phyloP scores from a whole-genome alignment of 2,113 vertebrate species.

The Diphyllodes magnificus region DNA sequence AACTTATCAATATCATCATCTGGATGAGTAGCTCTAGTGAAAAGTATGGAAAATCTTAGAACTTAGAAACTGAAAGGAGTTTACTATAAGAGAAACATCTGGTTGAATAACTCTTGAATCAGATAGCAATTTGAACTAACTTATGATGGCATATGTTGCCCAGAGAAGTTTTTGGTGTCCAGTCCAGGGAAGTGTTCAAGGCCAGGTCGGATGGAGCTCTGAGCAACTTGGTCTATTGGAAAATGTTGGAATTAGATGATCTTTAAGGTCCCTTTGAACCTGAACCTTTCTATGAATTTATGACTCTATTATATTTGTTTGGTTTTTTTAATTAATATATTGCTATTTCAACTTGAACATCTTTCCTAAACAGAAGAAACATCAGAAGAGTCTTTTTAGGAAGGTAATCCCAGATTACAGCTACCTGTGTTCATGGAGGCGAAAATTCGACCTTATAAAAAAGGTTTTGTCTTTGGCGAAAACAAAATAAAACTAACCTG shows the following conservation, averaged over 20 bases:
- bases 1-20: background rate
- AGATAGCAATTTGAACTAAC: background rate
- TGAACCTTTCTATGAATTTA: background rate
- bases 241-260: background rate
- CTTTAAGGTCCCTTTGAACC: background rate
- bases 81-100: background rate
- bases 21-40: background rate
- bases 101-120: background rate
- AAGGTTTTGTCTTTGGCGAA: background rate
- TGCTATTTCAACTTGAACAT: background rate
- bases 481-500: background rate
- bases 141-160: background rate
- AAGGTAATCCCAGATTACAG: background rate
- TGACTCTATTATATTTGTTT: background rate
- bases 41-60: background rate
- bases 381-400: background rate
- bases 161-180: rapidly evolving
- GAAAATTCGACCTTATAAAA: background rate
- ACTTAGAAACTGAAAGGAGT: background rate
- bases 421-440: background rate
- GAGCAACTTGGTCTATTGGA: background rate
- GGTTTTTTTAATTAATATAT: background rate
- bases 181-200: background rate
- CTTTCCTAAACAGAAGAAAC: background rate
- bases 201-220: background rate